Base-by-base conservation (phyloP, 2,888 invertebrate genomes). In the Aelia acuminata region DNA sequence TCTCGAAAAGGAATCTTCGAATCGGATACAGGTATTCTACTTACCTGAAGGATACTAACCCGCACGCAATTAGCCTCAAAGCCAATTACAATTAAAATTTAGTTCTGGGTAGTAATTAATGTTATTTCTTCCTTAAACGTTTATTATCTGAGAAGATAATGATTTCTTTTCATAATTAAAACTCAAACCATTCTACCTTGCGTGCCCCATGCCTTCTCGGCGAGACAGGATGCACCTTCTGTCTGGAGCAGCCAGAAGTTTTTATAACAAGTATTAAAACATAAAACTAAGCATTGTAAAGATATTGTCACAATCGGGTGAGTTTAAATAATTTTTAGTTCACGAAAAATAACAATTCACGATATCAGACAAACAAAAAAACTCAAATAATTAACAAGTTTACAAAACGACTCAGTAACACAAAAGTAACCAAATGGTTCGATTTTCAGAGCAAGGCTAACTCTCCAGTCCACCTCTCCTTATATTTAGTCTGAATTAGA, bases 91-190 rank as follows among this genome's bases (percentile, higher is more conserved):
- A 80, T 80, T 47, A 80, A 47, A 43, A 80, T 80, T 70, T 80
- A 80, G 39, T 80, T 80, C 80, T 80, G 63, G 63, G 31, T 70
- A 80, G 43, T 80, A 80, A 80, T 80, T 80, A 43, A 80, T 80
- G 80, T 80, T 80, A 80, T 80, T 80, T 80, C 80, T 70, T 70
- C 63, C 63, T 80, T 80, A 80, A 80, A 47, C 43, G 80, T 80
- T 43, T 80, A 80, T 80, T 47, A 80, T 80, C 80, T 47, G 80
- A 47, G 22, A 39, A 22, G 80, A 80, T 80, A 80, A 80, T 43
- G 80, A 80, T 80, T 43, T 80, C 80, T 80, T 47, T 80, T 80
- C 80, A n/a, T 80, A 80, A 80, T 80, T 80, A 80, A 39, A 80
- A 80, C 22, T n/a, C 10, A n/a, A 80, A 80, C 43, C 80, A 22